Conservation (phyloP, 2,113 vertebrate species). For the Gila orcuttii region DNA sequence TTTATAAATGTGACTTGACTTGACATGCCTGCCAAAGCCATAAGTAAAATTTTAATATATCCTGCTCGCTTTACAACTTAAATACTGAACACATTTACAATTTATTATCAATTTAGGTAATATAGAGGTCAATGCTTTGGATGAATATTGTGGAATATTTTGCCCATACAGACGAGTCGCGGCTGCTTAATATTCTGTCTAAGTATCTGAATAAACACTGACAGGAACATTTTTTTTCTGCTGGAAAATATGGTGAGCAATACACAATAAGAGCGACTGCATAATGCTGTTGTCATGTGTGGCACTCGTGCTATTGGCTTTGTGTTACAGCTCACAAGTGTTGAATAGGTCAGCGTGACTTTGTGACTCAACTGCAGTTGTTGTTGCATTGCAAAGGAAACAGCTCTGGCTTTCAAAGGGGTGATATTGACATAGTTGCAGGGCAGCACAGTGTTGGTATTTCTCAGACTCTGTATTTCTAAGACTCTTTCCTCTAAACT, state of each 20-base stretch:
- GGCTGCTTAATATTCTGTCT: not conserved
- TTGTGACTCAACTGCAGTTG: not conserved
- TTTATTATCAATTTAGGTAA: too few relatives aligned
- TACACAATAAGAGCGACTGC: slow-evolving; percentile 31
- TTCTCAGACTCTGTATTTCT: not conserved
- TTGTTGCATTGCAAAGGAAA: not conserved
- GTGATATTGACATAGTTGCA: not conserved
- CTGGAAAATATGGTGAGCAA: slow-evolving; percentile 43
- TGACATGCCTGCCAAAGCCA: too few relatives aligned
- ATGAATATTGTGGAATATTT: too few relatives aligned
- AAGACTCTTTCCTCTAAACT: not conserved
- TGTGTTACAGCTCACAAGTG: slow-evolving; percentile 48
- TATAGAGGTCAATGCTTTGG: too few relatives aligned
- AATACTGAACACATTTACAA: too few relatives aligned
- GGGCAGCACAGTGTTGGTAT: not conserved
- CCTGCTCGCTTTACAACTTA: too few relatives aligned
- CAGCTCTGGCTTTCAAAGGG: not conserved
- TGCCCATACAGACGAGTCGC: too few relatives aligned
- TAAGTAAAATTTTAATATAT: too few relatives aligned
- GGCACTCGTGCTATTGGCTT: slow-evolving; percentile 44
- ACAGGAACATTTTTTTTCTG: slow-evolving; percentile 50
- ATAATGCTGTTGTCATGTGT: slow-evolving; percentile 42
- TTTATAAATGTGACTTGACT: too few relatives aligned
- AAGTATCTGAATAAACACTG: slow-evolving; percentile 36
- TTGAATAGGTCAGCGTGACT: slow-evolving; percentile 11